Evolutionary conservation across 1,140 invertebrate genomes (phyloP).

Genomic region (Ruditapes philippinarum): DNA sequence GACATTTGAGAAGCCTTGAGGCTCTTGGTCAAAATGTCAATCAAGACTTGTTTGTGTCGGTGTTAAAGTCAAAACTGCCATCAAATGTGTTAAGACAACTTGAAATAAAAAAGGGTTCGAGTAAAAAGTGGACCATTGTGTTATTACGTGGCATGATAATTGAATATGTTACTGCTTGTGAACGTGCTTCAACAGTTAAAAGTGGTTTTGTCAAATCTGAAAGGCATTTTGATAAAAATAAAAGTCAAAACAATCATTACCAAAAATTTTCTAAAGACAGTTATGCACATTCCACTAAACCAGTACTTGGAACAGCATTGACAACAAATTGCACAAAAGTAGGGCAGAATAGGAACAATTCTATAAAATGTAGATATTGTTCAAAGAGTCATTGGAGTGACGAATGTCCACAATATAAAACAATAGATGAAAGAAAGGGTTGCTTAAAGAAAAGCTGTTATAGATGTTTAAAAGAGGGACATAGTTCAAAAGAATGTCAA

Average conservation of each 20-base stretch:
- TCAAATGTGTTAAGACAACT: background rate
- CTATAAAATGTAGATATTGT: slow-evolving; percentile 10
- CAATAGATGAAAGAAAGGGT: too few relatives aligned
- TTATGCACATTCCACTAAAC: too few relatives aligned
- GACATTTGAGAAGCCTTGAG: too few relatives aligned
- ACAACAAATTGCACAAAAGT: background rate
- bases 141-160: too few relatives aligned
- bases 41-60: background rate
- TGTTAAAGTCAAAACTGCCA: background rate
- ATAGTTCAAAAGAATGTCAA: background rate
- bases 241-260: too few relatives aligned
- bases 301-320: too few relatives aligned
- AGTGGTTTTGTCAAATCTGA: background rate
- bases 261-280: too few relatives aligned
- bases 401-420: slow-evolving; percentile 1
- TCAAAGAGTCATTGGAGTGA: slow-evolving; percentile 32
- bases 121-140: background rate
- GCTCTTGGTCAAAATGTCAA: slow-evolving; percentile 5
- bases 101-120: background rate
- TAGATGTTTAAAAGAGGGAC: too few relatives aligned
- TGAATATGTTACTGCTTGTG: too few relatives aligned
- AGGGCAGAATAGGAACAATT: background rate
- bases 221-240: too few relatives aligned
- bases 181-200: too few relatives aligned
- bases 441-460: too few relatives aligned